Conservation (phyloP, 2,888 invertebrate species). For the Habrosyne pyritoides region DNA sequence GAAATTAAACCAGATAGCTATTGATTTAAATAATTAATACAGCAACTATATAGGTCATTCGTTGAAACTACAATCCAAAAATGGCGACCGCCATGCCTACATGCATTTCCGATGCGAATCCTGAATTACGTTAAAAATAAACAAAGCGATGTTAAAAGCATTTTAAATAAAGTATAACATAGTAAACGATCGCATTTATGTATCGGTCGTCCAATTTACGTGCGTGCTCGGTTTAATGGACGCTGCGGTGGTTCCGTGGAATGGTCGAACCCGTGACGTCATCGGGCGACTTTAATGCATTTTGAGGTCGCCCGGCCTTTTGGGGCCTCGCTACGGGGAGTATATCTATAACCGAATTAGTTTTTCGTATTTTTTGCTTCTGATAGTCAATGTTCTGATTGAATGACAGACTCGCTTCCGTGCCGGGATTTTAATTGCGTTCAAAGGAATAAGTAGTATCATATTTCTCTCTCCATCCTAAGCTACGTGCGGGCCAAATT, state of each 20-base stretch:
- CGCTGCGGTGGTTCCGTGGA: constrained; percentile 23
- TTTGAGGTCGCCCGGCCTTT: constrained; percentile 24
- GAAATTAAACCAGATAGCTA: not conserved
- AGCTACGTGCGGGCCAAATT: too few relatives aligned
- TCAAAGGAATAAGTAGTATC: too few relatives aligned
- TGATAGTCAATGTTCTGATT: not conserved
- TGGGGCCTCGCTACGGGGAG: not conserved
- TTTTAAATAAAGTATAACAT: not conserved
- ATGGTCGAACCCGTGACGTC: constrained; percentile 24
- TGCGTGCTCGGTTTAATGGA: constrained; percentile 17
- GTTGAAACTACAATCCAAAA: not conserved
- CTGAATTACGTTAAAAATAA: not conserved
- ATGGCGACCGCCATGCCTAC: not conserved
- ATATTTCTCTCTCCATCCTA: too few relatives aligned
- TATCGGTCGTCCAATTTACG: constrained; percentile 1
- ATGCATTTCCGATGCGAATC: not conserved
- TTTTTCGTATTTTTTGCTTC: not conserved
- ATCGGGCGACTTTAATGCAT: constrained; percentile 26
- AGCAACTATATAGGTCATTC: not conserved
- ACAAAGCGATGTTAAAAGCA: constrained; percentile 7
- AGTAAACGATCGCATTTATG: not conserved
- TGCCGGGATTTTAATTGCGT: too few relatives aligned
- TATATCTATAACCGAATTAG: not conserved
- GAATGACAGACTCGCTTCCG: not conserved
- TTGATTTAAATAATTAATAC: not conserved